These are phyloP conservation scores for Sphaerodactylus townsendi DNA, from an alignment of 2,113 vertebrate genomes.

Conservation along the genomic window DNA sequence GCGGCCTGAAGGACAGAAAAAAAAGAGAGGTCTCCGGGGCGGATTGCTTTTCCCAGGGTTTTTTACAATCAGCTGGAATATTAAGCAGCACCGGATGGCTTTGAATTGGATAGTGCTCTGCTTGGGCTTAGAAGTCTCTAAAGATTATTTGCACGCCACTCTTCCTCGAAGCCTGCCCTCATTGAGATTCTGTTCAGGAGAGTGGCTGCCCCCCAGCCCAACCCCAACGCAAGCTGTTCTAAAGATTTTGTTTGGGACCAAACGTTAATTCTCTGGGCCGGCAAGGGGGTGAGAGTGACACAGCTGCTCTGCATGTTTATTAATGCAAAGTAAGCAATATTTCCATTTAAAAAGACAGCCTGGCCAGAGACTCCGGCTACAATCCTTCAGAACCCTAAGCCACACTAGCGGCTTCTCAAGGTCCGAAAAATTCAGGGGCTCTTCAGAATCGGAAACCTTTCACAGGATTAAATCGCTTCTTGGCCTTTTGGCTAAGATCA, in stretches of 20 bases:
- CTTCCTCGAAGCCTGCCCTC: neutral
- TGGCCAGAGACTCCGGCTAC: neutral
- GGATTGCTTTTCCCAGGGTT: neutral
- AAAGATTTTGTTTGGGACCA: neutral
- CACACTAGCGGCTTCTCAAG: neutral
- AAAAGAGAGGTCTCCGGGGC: neutral
- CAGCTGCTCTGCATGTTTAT: neutral
- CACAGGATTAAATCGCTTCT: too few relatives aligned
- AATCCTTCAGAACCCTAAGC: neutral
- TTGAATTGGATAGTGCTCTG: neutral
- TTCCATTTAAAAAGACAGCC: neutral
- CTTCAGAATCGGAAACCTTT: too few relatives aligned
- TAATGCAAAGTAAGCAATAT: neutral
- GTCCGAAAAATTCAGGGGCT: neutral
- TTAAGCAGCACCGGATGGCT: neutral
- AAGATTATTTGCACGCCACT: neutral
- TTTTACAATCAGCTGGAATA: neutral
- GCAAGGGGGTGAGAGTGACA: too few relatives aligned
- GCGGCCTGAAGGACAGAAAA: constrained; percentile 79
- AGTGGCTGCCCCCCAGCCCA: neutral
- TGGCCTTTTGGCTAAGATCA: too few relatives aligned
- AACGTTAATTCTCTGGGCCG: neutral
- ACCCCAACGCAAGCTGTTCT: neutral
- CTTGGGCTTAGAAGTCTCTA: neutral
- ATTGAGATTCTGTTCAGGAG: neutral